Percentiles rank a stretch among this genome's conserved stretches.
Conservation (phyloP, 2,797 vertebrate species). For the Falco concolor region DNA sequence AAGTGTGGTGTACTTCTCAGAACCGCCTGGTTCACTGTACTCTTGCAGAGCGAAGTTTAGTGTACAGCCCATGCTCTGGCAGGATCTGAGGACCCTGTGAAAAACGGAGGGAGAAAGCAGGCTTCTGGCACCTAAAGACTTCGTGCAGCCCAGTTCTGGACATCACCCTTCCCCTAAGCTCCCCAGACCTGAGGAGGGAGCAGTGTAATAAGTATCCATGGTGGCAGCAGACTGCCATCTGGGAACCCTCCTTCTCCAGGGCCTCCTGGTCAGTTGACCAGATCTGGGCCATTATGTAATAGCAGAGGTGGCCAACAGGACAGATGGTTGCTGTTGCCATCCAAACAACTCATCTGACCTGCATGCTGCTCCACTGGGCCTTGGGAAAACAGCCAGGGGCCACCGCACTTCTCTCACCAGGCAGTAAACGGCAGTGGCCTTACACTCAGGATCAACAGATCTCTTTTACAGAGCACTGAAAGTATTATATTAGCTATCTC, state of each 20-base stretch:
- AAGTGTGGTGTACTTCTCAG: neutral
- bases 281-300: neutral
- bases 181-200: neutral
- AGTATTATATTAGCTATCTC: slow-evolving; percentile 9
- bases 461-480: neutral
- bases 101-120: neutral
- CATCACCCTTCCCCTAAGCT: neutral
- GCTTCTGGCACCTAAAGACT: neutral
- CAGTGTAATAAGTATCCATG: rapidly evolving
- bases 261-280: neutral
- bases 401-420: rapidly evolving
- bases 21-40: neutral
- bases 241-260: neutral
- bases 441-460: neutral
- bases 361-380: rapidly evolving
- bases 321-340: slow-evolving; percentile 26
- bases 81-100: neutral
- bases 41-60: neutral
- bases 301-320: slow-evolving; percentile 1
- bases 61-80: neutral
- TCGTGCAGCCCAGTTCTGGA: neutral
- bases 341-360: neutral
- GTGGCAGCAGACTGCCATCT: neutral
- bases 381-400: neutral
- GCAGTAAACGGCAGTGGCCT: rapidly evolving